Evolutionary conservation across 2,888 invertebrate species (phyloP).

Genomic region (Pteria penguin): DNA sequence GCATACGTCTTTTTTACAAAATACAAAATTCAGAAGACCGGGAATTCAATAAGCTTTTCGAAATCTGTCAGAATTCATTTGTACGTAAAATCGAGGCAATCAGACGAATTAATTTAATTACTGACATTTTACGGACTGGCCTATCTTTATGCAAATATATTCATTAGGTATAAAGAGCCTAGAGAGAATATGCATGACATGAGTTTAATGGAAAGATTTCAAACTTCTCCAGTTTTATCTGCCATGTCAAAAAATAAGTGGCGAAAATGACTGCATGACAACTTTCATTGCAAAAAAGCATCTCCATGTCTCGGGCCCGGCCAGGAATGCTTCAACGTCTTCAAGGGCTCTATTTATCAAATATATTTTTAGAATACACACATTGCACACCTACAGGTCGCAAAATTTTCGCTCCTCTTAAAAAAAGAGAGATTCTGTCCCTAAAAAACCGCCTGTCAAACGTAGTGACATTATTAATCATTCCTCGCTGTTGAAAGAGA

Average conservation of each 20-base stretch:
- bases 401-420: too few species aligned
- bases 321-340: too few species aligned
- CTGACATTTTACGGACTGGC: neutral
- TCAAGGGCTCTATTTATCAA: too few species aligned
- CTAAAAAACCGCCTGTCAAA: too few species aligned
- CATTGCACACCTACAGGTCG: too few species aligned
- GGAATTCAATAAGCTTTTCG: neutral
- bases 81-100: constrained; percentile 31
- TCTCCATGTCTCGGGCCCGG: too few species aligned
- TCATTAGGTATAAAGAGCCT: neutral
- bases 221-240: neutral
- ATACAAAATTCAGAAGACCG: neutral
- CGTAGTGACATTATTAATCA: too few species aligned
- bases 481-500: too few species aligned
- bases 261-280: neutral
- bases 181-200: neutral
- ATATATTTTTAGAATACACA: too few species aligned
- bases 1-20: neutral
- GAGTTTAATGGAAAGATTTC: neutral
- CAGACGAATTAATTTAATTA: constrained; percentile 35
- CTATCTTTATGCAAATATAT: neutral
- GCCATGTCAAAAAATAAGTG: neutral
- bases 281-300: neutral
- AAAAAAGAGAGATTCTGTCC: too few species aligned
- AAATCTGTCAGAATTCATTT: neutral